Evolutionary conservation across 2,888 invertebrate species (phyloP).

Genomic region (Apotomis betuletana): DNA sequence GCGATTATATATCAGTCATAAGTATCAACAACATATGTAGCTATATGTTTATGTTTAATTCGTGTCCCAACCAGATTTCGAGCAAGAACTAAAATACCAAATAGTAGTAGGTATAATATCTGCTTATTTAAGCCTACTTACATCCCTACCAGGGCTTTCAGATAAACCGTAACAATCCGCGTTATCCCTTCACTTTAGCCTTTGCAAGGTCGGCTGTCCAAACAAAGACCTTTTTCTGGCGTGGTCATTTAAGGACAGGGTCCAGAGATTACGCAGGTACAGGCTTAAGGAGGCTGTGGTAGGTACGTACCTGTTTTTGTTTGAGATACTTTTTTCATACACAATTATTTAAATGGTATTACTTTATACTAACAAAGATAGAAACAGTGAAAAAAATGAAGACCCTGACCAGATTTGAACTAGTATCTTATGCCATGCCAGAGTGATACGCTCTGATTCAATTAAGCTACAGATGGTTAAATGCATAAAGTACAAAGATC

Average conservation of each 20-base stretch:
- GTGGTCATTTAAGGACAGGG: conserved; percentile 10
- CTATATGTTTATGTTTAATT: no score
- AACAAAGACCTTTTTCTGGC: conserved; percentile 24
- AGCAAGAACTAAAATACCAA: no score
- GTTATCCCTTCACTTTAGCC: conserved; percentile 6
- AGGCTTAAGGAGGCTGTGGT: background rate
- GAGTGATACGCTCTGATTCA: no score
- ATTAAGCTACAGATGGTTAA: no score
- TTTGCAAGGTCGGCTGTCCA: conserved; percentile 14
- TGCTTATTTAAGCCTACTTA: background rate
- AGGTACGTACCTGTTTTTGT: conserved; percentile 17
- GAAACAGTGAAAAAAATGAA: no score
- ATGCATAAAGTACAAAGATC: no score
- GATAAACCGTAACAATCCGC: conserved; percentile 4
- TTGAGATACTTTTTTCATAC: conserved; percentile 9
- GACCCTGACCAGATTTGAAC: no score
- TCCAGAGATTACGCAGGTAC: conserved; percentile 30
- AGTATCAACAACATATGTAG: no score
- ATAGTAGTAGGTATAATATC: background rate
- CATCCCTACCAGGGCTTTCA: background rate
- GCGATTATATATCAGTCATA: no score
- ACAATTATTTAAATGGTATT: background rate
- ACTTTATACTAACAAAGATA: no score
- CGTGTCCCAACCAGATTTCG: no score
- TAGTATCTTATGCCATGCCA: no score